Base-by-base conservation (phyloP, 2,113 vertebrate species). In the Chamaea fasciata region DNA sequence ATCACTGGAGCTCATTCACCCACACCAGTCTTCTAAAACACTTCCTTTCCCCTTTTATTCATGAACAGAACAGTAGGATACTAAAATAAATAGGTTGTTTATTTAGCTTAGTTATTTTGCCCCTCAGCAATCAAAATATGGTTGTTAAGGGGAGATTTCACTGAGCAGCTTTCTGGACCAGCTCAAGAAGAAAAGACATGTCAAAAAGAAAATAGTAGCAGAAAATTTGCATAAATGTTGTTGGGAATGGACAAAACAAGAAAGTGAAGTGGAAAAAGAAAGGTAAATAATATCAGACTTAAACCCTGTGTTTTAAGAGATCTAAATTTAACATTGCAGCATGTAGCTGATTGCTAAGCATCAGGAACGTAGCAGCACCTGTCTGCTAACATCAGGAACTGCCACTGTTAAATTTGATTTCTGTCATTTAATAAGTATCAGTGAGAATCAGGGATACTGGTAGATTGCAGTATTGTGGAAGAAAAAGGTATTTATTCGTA, bases 351-450 rank as follows among this genome's bases (percentile, higher is more conserved):
- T 56, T 83, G 68, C 60, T 90, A 81, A 96, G 53, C 70, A 89
- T 63, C 46, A 83, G 93, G 83, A 94, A 78, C 23, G 83, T 41
- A 95, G 87, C 92, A 96, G 35, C 91, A 95, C 57, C 93, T 97
- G 93, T 90, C 95, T 97, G 85, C 49, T 89, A 87, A 76, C 7
- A 4, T 80, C 7, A 7, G 49, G 80, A 94, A 93, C 35, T 88
- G 39, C 55, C 41, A 59, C 39, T 63, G 41, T 55, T 92, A 87
- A 84, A 62, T 78, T 69, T 82, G 0, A 68, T 90, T 85, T 87
- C 27, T 57, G 68, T 80, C 17, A 60, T 81, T 86, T 92, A 77
- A 19, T 47, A 94, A 59, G 16, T 27, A 94, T 28, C 5, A 13
- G 42, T 77, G 82, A 50, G 39, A 83, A 71, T 79, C n/a, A 73